Base-by-base conservation (phyloP, 2,797 vertebrate species). In the Cottoperca gobio region DNA sequence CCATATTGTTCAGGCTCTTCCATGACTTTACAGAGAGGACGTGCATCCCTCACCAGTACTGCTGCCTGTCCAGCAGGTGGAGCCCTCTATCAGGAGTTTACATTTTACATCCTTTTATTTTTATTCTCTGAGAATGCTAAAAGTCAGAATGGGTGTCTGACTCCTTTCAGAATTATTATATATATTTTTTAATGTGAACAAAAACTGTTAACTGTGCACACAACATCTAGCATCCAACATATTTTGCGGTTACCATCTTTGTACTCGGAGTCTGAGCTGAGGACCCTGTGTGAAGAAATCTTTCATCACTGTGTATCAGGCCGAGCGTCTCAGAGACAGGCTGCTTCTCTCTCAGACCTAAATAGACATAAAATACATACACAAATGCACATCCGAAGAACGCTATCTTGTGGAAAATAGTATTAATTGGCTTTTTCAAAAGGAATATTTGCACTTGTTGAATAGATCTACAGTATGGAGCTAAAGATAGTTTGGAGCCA, bases 61-160 rank as follows among this genome's bases (percentile, higher is more conserved):
- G 6, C 26, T 26, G 21, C 1, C 17, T 48, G 9, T 63, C 85
- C 89, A 90, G 72, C 61, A 92, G 90, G 73, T 77, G 83, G 87
- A 19, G 82, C 57, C 19, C 46, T 82, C 23, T 3, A 21, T 71
- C 59, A 70, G 39, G 23, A 49, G 17, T 48, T 10, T 37, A 58
- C 37, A 21, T 13, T 31, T 9, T 26, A 19, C 4, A 14, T 49
- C 9, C 2, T 39, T n/a, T 52, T 8, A 6, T 5, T 35, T 53
- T 63, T 28, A 37, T 19, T 52, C 31, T n/a, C 16, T 57, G n/a
- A 1, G 3, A 17, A 5, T 21, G 3, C 45, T 31, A 2, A 53
- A 48, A 40, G 42, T 3, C 6, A 37, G 26, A 50, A 16, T 17
- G 1, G 5, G 14, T 19, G 4, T 61, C 5, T 31, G 11, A 33